Evolutionary conservation across 37 sponge, comb jelly and placozoan species (phyloP).

Genomic region (Diacarnus erythraeanus): DNA sequence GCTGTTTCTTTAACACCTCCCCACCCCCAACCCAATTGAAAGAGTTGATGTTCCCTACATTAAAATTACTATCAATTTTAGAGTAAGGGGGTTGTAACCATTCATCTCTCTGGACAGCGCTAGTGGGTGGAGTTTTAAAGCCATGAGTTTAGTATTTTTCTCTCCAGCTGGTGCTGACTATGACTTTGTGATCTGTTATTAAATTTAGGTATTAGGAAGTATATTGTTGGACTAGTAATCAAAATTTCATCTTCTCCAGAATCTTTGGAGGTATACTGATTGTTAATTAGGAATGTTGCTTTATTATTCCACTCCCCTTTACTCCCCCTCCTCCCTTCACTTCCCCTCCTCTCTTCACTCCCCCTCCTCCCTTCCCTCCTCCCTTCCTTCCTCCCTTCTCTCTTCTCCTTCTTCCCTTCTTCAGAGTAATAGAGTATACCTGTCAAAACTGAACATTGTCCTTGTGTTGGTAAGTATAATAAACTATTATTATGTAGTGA

Average conservation of each 20-base stretch:
- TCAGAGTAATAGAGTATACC: constrained; percentile 84
- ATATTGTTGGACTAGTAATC: constrained; percentile 95
- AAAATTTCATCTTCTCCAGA: constrained; percentile 84
- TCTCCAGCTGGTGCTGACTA: no score
- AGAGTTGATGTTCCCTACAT: no score
- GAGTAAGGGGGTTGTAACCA: no score
- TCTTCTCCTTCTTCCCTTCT: background rate
- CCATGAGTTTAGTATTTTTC: no score
- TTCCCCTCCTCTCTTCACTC: background rate
- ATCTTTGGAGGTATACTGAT: constrained; percentile 54
- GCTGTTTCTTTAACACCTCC: no score
- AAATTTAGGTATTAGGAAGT: constrained; percentile 88
- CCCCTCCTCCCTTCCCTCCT: background rate
- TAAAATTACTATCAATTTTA: no score
- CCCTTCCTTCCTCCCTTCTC: background rate
- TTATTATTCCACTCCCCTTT: background rate
- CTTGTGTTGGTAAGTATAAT: constrained; percentile 83
- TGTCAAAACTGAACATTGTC: constrained; percentile 91
- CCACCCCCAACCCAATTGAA: no score
- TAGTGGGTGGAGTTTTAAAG: no score
- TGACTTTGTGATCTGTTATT: no score
- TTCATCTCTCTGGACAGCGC: no score
- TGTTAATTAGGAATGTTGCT: background rate
- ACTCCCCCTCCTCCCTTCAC: background rate
- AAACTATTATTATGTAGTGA: background rate